Conservation (phyloP, 2,888 invertebrate species). For the Venustoraphidia nigricollis region DNA sequence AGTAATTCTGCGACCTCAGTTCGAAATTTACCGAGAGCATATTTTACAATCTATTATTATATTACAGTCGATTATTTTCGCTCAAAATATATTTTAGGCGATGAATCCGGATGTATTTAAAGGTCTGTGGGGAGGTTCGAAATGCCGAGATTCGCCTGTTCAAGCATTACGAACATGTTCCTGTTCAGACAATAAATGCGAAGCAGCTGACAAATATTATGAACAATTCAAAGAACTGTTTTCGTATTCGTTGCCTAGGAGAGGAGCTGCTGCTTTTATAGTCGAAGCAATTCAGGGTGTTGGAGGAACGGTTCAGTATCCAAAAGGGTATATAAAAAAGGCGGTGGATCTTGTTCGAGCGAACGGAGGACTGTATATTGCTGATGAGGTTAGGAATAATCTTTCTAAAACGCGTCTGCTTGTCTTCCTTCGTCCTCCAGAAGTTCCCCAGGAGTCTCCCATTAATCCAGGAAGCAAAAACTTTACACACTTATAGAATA, state of each 20-base stretch:
- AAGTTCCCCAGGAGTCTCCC: too few relatives aligned
- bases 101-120: slow-evolving; percentile 85
- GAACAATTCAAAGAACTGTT: slow-evolving; percentile 69
- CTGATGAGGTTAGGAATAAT: slow-evolving; percentile 60
- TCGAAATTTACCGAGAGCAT: too few relatives aligned
- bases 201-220: slow-evolving; percentile 64
- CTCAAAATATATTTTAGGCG: slow-evolving; percentile 32
- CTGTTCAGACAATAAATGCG: slow-evolving; percentile 45
- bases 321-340: slow-evolving; percentile 69
- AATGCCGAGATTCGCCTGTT: slow-evolving; percentile 76
- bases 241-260: slow-evolving; percentile 60
- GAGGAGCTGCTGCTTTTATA: slow-evolving; percentile 74
- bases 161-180: slow-evolving; percentile 53
- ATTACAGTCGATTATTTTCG: too few relatives aligned
- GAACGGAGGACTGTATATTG: slow-evolving; percentile 75
- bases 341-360: slow-evolving; percentile 63
- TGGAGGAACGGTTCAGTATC: slow-evolving; percentile 85
- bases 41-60: too few relatives aligned
- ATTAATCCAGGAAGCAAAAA: too few relatives aligned
- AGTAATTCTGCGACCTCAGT: too few relatives aligned
- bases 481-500: too few relatives aligned
- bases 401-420: too few relatives aligned
- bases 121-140: slow-evolving; percentile 79
- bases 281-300: slow-evolving; percentile 95
- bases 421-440: too few relatives aligned